Conservation (phyloP, 37 sponge, comb jelly and placozoan genomes). For the Bolinopsis microptera region DNA sequence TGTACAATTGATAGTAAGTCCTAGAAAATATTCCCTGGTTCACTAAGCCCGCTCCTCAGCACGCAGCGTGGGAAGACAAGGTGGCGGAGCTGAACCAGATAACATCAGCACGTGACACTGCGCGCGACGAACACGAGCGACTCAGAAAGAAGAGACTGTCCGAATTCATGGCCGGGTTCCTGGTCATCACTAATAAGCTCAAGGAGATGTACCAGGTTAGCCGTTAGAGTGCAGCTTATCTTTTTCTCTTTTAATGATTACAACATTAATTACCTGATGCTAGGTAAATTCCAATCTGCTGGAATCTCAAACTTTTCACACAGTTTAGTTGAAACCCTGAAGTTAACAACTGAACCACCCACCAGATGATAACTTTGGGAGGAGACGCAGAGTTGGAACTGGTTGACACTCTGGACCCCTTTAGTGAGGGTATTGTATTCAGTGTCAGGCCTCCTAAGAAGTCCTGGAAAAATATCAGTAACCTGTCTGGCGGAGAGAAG, state of each 20-base stretch:
- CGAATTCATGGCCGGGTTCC: slow-evolving; percentile 95
- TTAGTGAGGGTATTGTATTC: slow-evolving; percentile 98
- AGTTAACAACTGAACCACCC: no score
- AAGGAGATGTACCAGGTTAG: slow-evolving; percentile 99
- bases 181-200: slow-evolving; percentile 88
- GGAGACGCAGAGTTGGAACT: slow-evolving; percentile 99
- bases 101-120: slow-evolving; percentile 79
- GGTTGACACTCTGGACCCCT: slow-evolving; percentile 97
- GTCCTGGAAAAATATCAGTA: slow-evolving; percentile 99
- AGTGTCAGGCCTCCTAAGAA: slow-evolving; percentile 98
- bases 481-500: slow-evolving; percentile 98
- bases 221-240: no score
- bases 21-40: not conserved
- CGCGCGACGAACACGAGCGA: slow-evolving; percentile 80
- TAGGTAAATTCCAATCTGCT: no score
- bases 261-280: no score
- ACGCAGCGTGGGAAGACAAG: slow-evolving; percentile 74
- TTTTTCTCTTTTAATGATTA: no score
- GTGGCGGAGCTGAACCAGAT: slow-evolving; percentile 81
- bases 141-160: slow-evolving; percentile 86
- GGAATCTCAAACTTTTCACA: no score
- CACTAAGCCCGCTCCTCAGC: slow-evolving; percentile 64
- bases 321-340: no score
- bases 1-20: no score
- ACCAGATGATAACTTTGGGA: slow-evolving; percentile 96